phyloP scores from a whole-genome alignment of 2,797 vertebrate species.

The Scleropages formosus region DNA sequence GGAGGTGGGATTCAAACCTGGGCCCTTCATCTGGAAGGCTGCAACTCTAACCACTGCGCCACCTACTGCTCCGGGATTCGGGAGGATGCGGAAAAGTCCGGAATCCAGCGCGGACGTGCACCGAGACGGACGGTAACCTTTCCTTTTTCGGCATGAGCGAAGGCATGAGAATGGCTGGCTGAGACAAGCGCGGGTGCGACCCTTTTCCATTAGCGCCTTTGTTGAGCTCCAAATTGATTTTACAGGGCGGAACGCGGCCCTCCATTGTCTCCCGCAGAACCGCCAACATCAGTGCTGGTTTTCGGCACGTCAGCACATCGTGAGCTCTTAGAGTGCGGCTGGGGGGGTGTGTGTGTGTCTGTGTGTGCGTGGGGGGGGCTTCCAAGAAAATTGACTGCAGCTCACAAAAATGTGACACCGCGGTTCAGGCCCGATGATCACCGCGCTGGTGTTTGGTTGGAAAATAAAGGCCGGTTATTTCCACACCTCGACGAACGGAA shows the following conservation, averaged over 20 bases:
- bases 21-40: no score
- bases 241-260: constrained; percentile 54
- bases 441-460: constrained; percentile 44
- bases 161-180: constrained; percentile 19
- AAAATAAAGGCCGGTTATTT: constrained; percentile 46
- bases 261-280: constrained; percentile 57
- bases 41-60: no score
- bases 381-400: constrained; percentile 47
- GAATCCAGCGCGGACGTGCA: no score
- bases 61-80: no score
- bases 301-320: constrained; percentile 64
- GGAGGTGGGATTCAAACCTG: no score
- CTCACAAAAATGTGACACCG: constrained; percentile 38
- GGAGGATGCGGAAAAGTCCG: no score
- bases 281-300: constrained; percentile 52
- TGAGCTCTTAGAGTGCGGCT: constrained; percentile 22
- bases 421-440: constrained; percentile 44
- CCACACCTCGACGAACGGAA: constrained; percentile 60
- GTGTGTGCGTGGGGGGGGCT: constrained; percentile 23
- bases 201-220: constrained; percentile 52
- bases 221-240: constrained; percentile 62
- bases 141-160: constrained; percentile 17
- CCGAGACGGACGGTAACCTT: no score
- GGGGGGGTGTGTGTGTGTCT: not conserved
- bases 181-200: constrained; percentile 43